phyloP scores from a whole-genome alignment of 2,113 vertebrate genomes.

The Paedocypris sp. region DNA sequence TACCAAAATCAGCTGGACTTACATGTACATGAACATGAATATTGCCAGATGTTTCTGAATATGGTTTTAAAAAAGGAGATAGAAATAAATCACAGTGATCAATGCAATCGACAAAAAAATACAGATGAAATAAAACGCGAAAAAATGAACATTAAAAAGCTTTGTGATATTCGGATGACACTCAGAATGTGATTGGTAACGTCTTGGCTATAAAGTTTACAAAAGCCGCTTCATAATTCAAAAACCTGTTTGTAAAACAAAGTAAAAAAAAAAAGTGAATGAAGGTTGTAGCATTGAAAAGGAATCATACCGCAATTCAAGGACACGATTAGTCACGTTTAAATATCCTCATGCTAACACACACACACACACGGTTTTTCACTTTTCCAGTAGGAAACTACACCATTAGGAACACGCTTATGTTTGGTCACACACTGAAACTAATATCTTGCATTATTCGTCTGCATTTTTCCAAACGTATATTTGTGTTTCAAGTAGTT shows the following conservation, averaged over 20 bases:
- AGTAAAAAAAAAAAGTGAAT: neutral
- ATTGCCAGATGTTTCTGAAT: neutral
- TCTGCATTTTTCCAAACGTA: too few relatives aligned
- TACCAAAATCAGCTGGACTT: too few relatives aligned
- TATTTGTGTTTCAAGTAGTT: too few relatives aligned
- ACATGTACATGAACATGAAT: neutral
- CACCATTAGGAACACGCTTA: too few relatives aligned
- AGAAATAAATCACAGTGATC: slow-evolving; percentile 10
- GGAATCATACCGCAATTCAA: neutral
- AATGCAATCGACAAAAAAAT: neutral
- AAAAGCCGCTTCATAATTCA: neutral
- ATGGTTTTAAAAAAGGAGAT: neutral
- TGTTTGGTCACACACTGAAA: too few relatives aligned
- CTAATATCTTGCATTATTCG: too few relatives aligned
- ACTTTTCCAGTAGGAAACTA: too few relatives aligned
- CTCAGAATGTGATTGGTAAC: neutral
- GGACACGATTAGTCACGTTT: neutral
- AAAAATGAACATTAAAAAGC: neutral
- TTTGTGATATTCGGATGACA: neutral
- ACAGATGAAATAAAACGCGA: neutral
- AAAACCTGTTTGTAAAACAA: neutral
- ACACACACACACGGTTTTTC: too few relatives aligned
- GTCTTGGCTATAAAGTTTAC: neutral
- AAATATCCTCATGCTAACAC: neutral
- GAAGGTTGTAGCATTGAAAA: neutral